Base-by-base conservation (phyloP, 2,113 vertebrate genomes). In the Zosterops pallidus region DNA sequence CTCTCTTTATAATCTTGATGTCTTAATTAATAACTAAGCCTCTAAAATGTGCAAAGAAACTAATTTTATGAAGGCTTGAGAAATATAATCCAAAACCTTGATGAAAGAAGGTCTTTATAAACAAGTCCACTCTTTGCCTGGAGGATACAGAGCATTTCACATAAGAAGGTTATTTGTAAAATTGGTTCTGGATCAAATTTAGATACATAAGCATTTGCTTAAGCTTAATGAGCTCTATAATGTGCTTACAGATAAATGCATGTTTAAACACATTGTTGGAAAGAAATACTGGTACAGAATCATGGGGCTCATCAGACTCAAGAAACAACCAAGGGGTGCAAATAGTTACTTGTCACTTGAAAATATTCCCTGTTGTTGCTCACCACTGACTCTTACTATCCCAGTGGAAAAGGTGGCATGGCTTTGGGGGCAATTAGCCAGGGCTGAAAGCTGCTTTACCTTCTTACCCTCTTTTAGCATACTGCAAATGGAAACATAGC, bases 231-330 rank as follows among this genome's bases (percentile, higher is more conserved):
- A 90, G 52, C 5, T 86, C 29, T 64, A 28, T 69, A 85, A 90
- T 70, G 35, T 77, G 46, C 89, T 94, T 83, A 74, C 71, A 94
- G 75, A 85, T 94, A 92, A 83, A 86, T 49, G 35, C 72, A 0
- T 64, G 83, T 89, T 92, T 90, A 81, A 94, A 81, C 83, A 86
- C 25, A 62, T 33, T 56, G 18, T 44, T 95, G 47, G 42, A 92
- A 88, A 24, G 13, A 55, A 86, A 65, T 21, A 14, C 14, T 28
- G 21, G 78, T 55, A 39, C 29, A 67, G 39, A 92, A 89, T 70
- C 59, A 65, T 69, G 21, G 12, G 42, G 17, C 11, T 93, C 26
- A 23, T 77, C 0, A 0, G 23, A 55, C 55, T 59, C n/a, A 71
- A 74, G 23, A 49, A 86, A 63, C 37, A 74, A 31, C n/a, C 16